Evolutionary conservation across 1,140 invertebrate species (phyloP).

Genomic region (Megalopta genalis): DNA sequence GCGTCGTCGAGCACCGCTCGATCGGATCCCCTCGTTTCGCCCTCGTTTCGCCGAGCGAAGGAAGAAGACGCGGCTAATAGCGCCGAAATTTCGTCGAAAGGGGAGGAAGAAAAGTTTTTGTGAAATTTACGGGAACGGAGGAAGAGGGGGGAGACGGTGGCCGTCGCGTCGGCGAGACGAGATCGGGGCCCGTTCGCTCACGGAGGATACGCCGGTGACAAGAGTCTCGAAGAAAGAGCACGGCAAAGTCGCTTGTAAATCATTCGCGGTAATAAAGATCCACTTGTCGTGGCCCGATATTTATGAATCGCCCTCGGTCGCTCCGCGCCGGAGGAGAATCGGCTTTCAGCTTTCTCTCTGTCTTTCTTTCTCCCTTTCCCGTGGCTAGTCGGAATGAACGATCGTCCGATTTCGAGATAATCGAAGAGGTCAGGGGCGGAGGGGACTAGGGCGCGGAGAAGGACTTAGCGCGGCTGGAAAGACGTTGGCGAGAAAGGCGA

Average conservation of each 20-base stretch:
- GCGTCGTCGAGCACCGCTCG: not conserved
- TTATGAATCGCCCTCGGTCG: slow-evolving; percentile 65
- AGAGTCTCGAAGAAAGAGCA: slow-evolving; percentile 58
- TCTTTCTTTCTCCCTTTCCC: slow-evolving; percentile 22
- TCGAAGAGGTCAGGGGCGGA: slow-evolving; percentile 67
- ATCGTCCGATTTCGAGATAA: slow-evolving; percentile 68
- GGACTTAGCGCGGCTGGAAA: slow-evolving; percentile 43
- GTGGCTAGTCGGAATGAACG: slow-evolving; percentile 60
- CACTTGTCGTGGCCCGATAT: slow-evolving; percentile 65
- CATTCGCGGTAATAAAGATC: slow-evolving; percentile 64
- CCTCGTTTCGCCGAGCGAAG: too few relatives aligned
- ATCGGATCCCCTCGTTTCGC: not conserved
- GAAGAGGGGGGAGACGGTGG: too few relatives aligned
- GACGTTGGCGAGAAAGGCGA: slow-evolving; percentile 11
- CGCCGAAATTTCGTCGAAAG: not conserved
- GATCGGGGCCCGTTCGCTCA: slow-evolving; percentile 23
- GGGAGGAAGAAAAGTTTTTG: not conserved
- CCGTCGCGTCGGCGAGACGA: not conserved
- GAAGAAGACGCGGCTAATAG: too few relatives aligned
- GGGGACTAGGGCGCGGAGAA: slow-evolving; percentile 62
- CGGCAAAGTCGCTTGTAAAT: slow-evolving; percentile 57
- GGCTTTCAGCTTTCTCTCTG: slow-evolving; percentile 54
- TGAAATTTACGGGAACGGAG: not conserved
- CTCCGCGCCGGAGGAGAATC: slow-evolving; percentile 60
- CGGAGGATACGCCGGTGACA: slow-evolving; percentile 55